Base-by-base conservation (phyloP, 2,888 invertebrate species). In the Merodon equestris region DNA sequence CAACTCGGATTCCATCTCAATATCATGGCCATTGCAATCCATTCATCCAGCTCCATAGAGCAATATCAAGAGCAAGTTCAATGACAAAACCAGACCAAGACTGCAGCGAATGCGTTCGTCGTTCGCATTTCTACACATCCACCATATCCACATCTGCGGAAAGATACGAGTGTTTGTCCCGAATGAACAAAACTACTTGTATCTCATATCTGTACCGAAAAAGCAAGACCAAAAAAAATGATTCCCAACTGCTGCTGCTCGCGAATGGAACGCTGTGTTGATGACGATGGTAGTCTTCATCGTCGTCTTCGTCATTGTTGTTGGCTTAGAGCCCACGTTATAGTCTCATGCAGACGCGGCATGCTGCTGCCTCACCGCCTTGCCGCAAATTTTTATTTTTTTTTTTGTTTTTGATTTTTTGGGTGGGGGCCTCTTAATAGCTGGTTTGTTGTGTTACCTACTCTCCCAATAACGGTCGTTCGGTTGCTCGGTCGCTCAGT, bases 11-110 rank as follows among this genome's bases (percentile, higher is more conserved):
- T 27, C 27, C 27, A 7, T 27, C 27, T 27, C 27, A 27, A 63
- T 58, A 38, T 54, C 64, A 56, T 50, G 64, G 44, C 58, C 60
- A 66, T 53, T 42, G 53, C 27, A 40, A 51, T 61, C 50, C 48
- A 66, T 74, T 67, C 67, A 71, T 71, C 64, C 51, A 51, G 40
- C 54, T 64, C 63, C 60, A 54, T 50, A 47, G 63, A 58, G 64
- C 57, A 74, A 61, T 64, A 74, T 75, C 74, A 81, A 81, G 79
- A 81, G 74, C 79, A 81, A 81, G 81, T 81, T 81, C 81, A 81
- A 81, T 81, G 81, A 81, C 81, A 81, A 81, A 79, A 79, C 67
- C 61, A 79, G 58, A 74, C 56, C 63, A 79, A 70, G 67, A n/a
- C 17, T 70, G 74, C 64, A 60, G 58, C 54, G 45, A 56, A 64